Base-by-base conservation (phyloP, 2,888 invertebrate genomes). In the Euplagia quadripunctaria region DNA sequence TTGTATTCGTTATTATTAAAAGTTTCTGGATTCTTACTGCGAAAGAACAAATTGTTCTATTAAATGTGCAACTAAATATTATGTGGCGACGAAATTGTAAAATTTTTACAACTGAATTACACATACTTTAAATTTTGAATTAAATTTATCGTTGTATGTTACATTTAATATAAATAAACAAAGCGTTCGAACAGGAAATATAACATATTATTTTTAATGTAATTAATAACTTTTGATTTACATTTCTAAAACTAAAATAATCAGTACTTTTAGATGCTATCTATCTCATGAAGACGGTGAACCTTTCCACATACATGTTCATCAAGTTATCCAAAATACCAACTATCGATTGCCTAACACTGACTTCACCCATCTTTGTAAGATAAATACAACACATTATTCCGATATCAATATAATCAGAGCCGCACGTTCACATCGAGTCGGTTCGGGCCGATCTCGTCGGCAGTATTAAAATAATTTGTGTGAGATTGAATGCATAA, bases 391-490 rank as follows among this genome's bases (percentile, higher is more conserved):
- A 46, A 31, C 12, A 58, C 12, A 12, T 58, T 58, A 31, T 31
- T 31, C 20, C 31, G 61, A 61, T 61, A 58, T 14, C 61, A 31
- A 31, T 31, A 14, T 31, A 61, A 20, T 72, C 41, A 63, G 61
- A 20, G 79, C 82, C 81, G 84, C 88, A 84, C 77, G 84, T 85
- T 84, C 79, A 82, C 87, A 86, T 83, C 82, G 82, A 85, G 82
- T 87, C 68, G 73, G 73, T 64, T 68, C 42, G 69, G 52, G 73
- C 81, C 89, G 91, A 88, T 88, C 87, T 88, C 87, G 89, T 88
- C 88, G 94, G 92, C 94, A 95, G 95, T 95, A 95, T 95, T 95
- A 95, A 88, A 84, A 85, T 83, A 83, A 85, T 87, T 90, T 92
- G 91, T 90, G 90, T 87, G 84, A 86, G 88, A 87, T 90, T 91